Conservation (phyloP, 2,113 vertebrate species). For the Eclectus roratus region DNA sequence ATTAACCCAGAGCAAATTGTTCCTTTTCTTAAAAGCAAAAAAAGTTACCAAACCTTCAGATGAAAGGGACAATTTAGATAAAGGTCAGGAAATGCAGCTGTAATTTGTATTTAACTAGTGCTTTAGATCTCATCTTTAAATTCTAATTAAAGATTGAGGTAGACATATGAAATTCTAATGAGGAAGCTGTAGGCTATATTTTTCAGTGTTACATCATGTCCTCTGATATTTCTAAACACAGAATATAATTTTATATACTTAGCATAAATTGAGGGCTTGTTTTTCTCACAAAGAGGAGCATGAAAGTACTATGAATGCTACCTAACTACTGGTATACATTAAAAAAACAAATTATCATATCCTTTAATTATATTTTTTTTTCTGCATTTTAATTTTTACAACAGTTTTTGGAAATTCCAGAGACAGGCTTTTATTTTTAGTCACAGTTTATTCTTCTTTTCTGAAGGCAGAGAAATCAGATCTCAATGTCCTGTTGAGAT, state of each 20-base stretch:
- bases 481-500: not conserved
- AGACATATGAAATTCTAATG: slow-evolving; percentile 32
- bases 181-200: not conserved
- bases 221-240: not conserved
- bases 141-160: slow-evolving; percentile 48
- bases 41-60: not conserved
- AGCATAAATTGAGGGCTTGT: not conserved
- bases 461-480: not conserved
- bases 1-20: slow-evolving; percentile 26
- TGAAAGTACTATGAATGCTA: not conserved
- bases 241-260: not conserved
- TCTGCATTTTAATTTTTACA: not conserved
- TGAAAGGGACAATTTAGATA: slow-evolving; percentile 14
- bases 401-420: not conserved
- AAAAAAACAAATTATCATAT: not conserved
- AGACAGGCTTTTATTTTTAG: not conserved
- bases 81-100: slow-evolving; percentile 41
- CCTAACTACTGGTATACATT: not conserved
- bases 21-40: not conserved
- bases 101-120: slow-evolving; percentile 23
- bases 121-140: slow-evolving; percentile 29
- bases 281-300: not conserved
- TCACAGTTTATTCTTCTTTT: not conserved
- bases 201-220: not conserved
- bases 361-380: not conserved